These are phyloP conservation scores for Mylabris sibirica DNA, from an alignment of 2,888 invertebrate species.

Conservation along the genomic window DNA sequence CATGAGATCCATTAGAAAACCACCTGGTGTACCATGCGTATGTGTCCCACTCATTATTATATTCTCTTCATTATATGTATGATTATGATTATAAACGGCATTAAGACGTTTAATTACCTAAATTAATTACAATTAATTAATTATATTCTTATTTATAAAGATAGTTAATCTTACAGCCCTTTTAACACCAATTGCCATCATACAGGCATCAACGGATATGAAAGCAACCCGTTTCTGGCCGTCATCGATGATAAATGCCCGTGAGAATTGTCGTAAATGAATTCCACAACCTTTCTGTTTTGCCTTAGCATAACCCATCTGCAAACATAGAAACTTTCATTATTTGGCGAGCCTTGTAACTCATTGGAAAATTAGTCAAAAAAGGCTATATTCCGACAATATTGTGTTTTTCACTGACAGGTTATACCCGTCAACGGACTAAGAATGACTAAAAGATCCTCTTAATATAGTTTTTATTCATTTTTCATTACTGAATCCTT, in stretches of 20 bases:
- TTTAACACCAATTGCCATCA: constrained; percentile 72
- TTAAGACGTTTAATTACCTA: constrained; percentile 76
- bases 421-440: too few species aligned
- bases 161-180: neutral
- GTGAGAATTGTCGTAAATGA: constrained; percentile 85
- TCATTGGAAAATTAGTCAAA: too few species aligned
- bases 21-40: constrained; percentile 89
- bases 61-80: constrained; percentile 78
- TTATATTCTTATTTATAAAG: too few species aligned
- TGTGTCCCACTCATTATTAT: constrained; percentile 91
- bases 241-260: constrained; percentile 83
- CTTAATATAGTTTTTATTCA: too few species aligned
- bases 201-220: constrained; percentile 84
- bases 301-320: constrained; percentile 95
- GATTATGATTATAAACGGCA: constrained; percentile 69
- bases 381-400: too few species aligned
- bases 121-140: constrained; percentile 39
- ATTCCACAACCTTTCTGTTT: constrained; percentile 84
- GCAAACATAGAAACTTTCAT: neutral
- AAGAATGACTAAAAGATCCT: too few species aligned
- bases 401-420: too few species aligned
- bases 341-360: too few species aligned
- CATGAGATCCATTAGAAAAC: constrained; percentile 86
- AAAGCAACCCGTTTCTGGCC: constrained; percentile 51
- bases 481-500: too few species aligned